Base-by-base conservation (phyloP, 35 echinoderm and acorn worm genomes). In the Stichopus chloronotus region DNA sequence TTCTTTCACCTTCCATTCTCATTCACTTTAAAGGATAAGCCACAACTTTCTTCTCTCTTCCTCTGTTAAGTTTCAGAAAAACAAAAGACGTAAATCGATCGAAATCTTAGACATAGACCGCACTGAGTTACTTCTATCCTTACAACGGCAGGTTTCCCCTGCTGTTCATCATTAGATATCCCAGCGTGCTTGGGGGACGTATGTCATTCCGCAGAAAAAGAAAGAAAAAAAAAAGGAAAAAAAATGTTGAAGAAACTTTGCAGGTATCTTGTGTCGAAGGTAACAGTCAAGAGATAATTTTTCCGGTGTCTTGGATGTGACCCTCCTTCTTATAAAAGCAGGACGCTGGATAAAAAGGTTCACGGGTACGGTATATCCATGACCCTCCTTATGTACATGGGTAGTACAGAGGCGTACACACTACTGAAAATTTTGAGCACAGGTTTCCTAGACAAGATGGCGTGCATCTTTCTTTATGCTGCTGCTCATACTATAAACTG, bases 71-170 rank as follows among this genome's bases (percentile, higher is more conserved):
- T 43, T 43, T 43, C 30, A 16, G 54, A 85, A 58, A 85, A 85
- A 85, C 82, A 85, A 85, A 85, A 85, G 82, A 85, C 17, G 82
- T 14, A 21, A 20, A 20, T 58, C 58, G 54, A 85, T 85, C 82
- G 58, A 85, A 58, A 58, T 85, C 19, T 85, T 58, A 58, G 58
- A 53, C 21, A 58, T 85, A 53, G n/a, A 85, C 82, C 82, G 30
- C 30, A 85, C 82, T 85, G 82, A 58, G 56, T 58, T 85, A 58
- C 55, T 58, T 30, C 82, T 85, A 20, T 58, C 57, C 8, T 85
- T 57, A 59, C 55, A 58, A 20, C 52, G 58, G 82, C 20, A 54
- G 17, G 55, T 58, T 85, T 21, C 6, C 21, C 82, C 82, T 25
- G 82, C 82, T 85, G 82, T 23, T 85, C 55, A 58, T 58, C n/a